A percentile compares a stretch with the other conserved stretches of the same genome.
Conservation (phyloP, 2,113 vertebrate species). For the Prinia subflava region DNA sequence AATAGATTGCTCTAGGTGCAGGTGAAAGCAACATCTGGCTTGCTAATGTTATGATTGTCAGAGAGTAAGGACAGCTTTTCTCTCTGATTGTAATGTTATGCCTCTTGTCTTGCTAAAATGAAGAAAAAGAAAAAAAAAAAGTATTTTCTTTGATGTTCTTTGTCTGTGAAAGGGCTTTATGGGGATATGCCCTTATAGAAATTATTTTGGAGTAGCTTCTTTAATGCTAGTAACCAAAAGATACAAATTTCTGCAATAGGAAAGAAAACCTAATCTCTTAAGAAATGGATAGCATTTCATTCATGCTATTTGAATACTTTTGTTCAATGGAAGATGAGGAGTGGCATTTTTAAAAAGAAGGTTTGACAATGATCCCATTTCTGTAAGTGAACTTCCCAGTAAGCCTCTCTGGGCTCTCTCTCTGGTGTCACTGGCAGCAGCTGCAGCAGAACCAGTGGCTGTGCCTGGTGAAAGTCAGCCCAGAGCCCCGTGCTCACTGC, state of each 20-base stretch:
- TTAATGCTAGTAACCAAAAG: neutral
- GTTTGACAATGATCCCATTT: neutral
- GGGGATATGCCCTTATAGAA: neutral
- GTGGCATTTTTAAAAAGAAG: neutral
- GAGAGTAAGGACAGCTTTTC: neutral
- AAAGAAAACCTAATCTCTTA: neutral
- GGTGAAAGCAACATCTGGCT: slow-evolving; percentile 17
- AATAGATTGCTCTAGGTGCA: neutral
- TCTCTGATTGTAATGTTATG: neutral
- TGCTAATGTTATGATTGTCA: neutral
- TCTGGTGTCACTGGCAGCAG: neutral
- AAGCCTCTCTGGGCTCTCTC: neutral
- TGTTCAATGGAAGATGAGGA: neutral
- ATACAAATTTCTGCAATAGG: neutral
- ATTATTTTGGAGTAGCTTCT: neutral
- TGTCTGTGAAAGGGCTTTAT: neutral
- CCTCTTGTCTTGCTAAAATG: neutral
- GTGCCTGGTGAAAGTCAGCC: neutral
- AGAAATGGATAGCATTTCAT: neutral
- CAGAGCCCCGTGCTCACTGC: neutral
- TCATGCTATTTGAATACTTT: neutral
- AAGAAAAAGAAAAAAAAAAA: neutral
- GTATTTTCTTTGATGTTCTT: neutral
- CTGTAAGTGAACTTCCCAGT: neutral
- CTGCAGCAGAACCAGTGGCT: neutral